Evolutionary conservation across 1,140 invertebrate genomes (phyloP).

Genomic region (Drosophila rhopaloa): DNA sequence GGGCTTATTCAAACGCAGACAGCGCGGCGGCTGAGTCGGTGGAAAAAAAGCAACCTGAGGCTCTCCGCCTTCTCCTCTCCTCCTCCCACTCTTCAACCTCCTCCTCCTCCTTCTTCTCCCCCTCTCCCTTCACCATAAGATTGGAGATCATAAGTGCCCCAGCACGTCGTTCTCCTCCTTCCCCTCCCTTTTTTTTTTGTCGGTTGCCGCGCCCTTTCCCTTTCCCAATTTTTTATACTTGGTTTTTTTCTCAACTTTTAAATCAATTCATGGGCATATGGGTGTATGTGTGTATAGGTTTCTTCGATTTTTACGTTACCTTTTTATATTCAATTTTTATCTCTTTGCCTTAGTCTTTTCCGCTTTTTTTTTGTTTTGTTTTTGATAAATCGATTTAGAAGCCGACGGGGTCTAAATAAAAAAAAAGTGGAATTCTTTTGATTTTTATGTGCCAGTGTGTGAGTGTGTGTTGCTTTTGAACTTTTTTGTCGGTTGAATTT

Average conservation of each 20-base stretch:
- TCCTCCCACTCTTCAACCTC: not conserved
- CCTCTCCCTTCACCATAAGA: slow-evolving; percentile 11
- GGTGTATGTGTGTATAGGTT: slow-evolving; percentile 74
- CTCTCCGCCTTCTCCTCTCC: not conserved
- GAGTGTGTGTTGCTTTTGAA: slow-evolving; percentile 48
- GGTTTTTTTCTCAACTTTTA: slow-evolving; percentile 73
- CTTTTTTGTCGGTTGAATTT: slow-evolving; percentile 51
- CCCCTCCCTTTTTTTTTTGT: slow-evolving; percentile 8
- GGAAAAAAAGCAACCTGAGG: slow-evolving; percentile 34
- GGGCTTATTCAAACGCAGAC: slow-evolving; percentile 79
- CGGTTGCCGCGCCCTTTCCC: slow-evolving; percentile 39
- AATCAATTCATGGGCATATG: slow-evolving; percentile 71
- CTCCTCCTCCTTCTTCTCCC: not conserved
- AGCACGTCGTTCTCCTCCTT: slow-evolving; percentile 40
- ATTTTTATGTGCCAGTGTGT: slow-evolving; percentile 51
- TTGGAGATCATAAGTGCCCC: slow-evolving; percentile 52
- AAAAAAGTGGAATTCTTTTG: slow-evolving; percentile 82
- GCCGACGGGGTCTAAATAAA: slow-evolving; percentile 69
- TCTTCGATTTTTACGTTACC: slow-evolving; percentile 80
- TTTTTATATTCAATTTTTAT: slow-evolving; percentile 80
- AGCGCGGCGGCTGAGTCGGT: slow-evolving; percentile 70
- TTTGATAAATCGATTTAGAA: slow-evolving; percentile 83
- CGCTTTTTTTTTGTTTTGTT: slow-evolving; percentile 64
- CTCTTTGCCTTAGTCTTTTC: slow-evolving; percentile 80
- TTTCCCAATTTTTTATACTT: slow-evolving; percentile 37